phyloP scores from a whole-genome alignment of 2,113 vertebrate genomes.

The Abramis brama region DNA sequence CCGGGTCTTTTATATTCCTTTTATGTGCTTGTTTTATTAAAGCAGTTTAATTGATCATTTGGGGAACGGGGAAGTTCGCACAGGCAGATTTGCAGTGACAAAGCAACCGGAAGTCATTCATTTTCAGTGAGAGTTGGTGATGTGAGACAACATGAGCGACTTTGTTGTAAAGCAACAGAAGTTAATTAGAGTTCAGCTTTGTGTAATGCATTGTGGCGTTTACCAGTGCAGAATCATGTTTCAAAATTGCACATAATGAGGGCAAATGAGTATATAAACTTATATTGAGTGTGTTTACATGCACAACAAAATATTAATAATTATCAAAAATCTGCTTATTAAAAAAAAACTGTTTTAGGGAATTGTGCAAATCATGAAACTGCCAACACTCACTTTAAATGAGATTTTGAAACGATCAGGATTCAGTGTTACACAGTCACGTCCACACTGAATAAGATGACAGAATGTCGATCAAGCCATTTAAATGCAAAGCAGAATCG shows the following conservation, averaged over 20 bases:
- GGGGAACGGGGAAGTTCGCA: neutral
- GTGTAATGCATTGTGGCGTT: neutral
- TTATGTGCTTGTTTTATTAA: constrained; percentile 11
- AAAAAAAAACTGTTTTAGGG: neutral
- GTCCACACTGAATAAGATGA: neutral
- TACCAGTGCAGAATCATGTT: neutral
- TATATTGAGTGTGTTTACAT: constrained; percentile 1
- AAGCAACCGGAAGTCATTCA: neutral
- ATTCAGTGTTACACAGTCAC: neutral
- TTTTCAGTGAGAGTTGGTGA: neutral
- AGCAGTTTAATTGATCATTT: neutral
- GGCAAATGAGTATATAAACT: neutral
- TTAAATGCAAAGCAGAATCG: neutral
- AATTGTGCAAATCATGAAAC: neutral
- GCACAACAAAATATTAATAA: neutral
- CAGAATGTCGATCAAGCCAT: neutral
- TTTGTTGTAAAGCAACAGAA: neutral
- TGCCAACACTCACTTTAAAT: neutral
- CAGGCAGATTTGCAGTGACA: neutral
- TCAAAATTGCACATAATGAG: neutral
- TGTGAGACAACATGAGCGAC: neutral
- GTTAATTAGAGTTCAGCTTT: neutral
- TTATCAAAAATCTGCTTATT: neutral
- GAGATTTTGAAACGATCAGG: neutral
- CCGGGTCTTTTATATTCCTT: neutral